Evolutionary conservation across 2,797 vertebrate species (phyloP), one percentile per base, ranked within the genome.

Genomic region (Lutjanus campechanus): DNA sequence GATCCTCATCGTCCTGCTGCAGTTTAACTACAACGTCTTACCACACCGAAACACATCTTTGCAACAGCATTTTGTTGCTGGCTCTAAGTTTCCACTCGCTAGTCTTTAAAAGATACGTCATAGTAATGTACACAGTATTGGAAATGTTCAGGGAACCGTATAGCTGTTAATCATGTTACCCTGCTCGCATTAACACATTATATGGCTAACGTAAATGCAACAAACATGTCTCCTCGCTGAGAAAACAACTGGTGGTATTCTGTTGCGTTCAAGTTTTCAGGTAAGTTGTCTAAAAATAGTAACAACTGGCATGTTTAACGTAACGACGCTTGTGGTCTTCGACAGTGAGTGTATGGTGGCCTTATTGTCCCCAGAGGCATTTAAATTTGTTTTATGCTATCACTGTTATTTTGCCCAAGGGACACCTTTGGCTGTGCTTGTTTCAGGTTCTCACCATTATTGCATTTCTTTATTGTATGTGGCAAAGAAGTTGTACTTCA

Each of bases 171-270:
- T 60, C 17, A 75, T 65, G 44, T 49, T 1, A 0, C 44, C 46
- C 7, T 8, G 81, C 69, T 44, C 64, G 58, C 41, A 50, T 72
- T 77, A 62, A 84, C 58, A 0, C n/a, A 1, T 13, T 49, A 1
- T 11, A 12, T 11, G 50, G 67, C 55, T 44, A 41, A 62, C 61
- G 44, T 61, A 1, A 68, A 70, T 43, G 72, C 74, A 68, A 15
- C 85, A 20, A 61, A 85, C 67, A 84, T 80, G 89, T 87, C 83
- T 51, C 43, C 81, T 41, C 20, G 53, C 22, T 89, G 25, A 70
- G 11, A 29, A 51, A 69, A 55, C 79, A 25, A 46, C 46, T 0
- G 73, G 29, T 68, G 85, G 3, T 55, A 0, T 29, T 73, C 46
- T 77, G 58, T 43, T 72, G 62, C 58, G 41, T 62, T 63, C 50